These are phyloP conservation scores for Lepidotrigona ventralis DNA, from an alignment of 1,140 invertebrate genomes.

Conservation along the genomic window DNA sequence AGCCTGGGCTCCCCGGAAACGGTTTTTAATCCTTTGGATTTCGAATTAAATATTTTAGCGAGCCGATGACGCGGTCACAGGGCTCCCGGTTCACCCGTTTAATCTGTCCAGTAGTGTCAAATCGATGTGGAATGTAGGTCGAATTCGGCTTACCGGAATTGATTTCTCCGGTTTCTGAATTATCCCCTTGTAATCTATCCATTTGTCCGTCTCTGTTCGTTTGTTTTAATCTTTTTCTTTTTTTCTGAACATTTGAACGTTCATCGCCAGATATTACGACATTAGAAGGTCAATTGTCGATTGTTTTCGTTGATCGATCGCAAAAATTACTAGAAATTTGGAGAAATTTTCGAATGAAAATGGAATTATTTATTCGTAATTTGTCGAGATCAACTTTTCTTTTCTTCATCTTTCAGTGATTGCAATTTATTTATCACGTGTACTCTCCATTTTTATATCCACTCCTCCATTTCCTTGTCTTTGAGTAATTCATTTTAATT, in stretches of 20 bases:
- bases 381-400: too few species aligned
- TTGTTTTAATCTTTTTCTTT: neutral
- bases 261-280: neutral
- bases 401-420: too few species aligned
- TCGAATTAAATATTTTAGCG: slow-evolving; percentile 62
- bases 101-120: slow-evolving; percentile 55
- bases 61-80: slow-evolving; percentile 53
- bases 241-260: neutral
- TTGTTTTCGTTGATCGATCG: neutral
- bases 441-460: too few species aligned
- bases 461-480: too few species aligned
- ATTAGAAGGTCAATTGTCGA: neutral
- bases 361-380: too few species aligned
- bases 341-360: too few species aligned
- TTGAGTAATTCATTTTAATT: too few species aligned
- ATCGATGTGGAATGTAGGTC: slow-evolving; percentile 66
- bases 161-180: slow-evolving; percentile 66
- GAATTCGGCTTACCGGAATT: slow-evolving; percentile 66
- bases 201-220: neutral
- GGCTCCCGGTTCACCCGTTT: slow-evolving; percentile 49
- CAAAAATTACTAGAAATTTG: neutral
- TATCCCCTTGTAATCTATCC: slow-evolving; percentile 20
- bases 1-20: neutral
- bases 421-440: too few species aligned
- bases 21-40: slow-evolving; percentile 61